A percentile compares a stretch with the other conserved stretches of the same genome.
Conservation (phyloP, 1,140 invertebrate species). For the Oncopodura yosiiana region DNA sequence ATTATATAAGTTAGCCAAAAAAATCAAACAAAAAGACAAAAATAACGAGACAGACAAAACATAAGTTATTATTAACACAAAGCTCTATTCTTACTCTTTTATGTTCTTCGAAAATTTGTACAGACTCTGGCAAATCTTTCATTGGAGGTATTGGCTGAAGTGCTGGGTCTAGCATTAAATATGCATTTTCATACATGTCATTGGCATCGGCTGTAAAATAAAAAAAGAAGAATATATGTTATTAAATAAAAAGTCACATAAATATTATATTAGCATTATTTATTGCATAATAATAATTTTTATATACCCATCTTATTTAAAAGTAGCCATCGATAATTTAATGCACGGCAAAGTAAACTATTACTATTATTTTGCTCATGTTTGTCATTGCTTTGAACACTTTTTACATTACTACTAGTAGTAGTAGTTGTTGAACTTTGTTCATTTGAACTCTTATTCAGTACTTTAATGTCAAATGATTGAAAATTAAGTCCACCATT, state of each 20-base stretch:
- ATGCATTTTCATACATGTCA: slow-evolving; percentile 52
- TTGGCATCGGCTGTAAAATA: slow-evolving; percentile 2
- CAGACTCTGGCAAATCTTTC: slow-evolving; percentile 61
- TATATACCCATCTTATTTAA: slow-evolving; percentile 2
- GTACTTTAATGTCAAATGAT: too few species aligned
- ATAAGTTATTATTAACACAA: background rate
- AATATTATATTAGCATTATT: too few species aligned
- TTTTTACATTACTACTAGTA: slow-evolving; percentile 1
- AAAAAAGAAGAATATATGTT: too few species aligned
- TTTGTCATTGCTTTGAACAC: too few species aligned
- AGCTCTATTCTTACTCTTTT: slow-evolving; percentile 50
- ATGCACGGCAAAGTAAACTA: background rate
- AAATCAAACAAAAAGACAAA: background rate
- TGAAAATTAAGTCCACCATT: too few species aligned
- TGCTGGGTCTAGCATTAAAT: slow-evolving; percentile 64
- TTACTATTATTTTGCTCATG: background rate
- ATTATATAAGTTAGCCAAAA: background rate
- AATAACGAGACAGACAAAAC: background rate
- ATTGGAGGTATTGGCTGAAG: slow-evolving; percentile 70
- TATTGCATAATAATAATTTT: too few species aligned
- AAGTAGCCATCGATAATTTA: background rate
- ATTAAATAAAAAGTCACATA: too few species aligned
- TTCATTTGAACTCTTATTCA: too few species aligned
- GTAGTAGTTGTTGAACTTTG: too few species aligned
- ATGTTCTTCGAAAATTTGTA: slow-evolving; percentile 74